These are phyloP conservation scores for Chroicocephalus ridibundus DNA, from an alignment of 2,113 vertebrate genomes.

Conservation along the genomic window DNA sequence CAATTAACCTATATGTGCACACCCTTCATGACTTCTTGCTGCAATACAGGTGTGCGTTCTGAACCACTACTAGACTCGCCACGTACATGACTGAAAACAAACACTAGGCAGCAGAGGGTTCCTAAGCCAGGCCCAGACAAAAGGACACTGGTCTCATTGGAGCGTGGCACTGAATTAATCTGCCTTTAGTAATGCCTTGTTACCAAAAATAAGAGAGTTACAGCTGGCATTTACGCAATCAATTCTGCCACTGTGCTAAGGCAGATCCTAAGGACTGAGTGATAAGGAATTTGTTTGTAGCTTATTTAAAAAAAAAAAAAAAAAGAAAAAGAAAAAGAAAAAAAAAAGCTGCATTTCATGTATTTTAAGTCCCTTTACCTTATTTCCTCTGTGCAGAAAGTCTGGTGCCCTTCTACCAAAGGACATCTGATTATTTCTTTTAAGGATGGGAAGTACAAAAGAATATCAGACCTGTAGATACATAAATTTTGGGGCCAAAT, in stretches of 20 bases:
- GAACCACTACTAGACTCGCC: neutral
- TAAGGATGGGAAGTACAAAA: neutral
- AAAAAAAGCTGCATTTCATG: neutral
- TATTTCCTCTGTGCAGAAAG: neutral
- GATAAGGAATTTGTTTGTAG: neutral
- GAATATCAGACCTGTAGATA: neutral
- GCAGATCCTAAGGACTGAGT: neutral
- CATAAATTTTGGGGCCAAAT: neutral
- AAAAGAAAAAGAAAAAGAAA: neutral
- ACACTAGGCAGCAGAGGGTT: neutral
- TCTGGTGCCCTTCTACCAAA: neutral
- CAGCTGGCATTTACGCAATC: slow-evolving; percentile 59
- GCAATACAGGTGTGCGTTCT: neutral
- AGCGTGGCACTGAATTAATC: slow-evolving; percentile 15
- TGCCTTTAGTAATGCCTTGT: slow-evolving; percentile 28
- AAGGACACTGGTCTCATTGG: neutral
- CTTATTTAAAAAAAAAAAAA: neutral
- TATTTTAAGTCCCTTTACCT: neutral
- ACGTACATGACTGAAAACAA: rapidly evolving
- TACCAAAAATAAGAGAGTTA: slow-evolving; percentile 53
- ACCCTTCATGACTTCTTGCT: neutral
- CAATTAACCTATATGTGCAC: slow-evolving; percentile 37
- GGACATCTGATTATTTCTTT: neutral
- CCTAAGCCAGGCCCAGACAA: neutral
- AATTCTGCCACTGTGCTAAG: slow-evolving; percentile 6